These are phyloP conservation scores for Camelus dromedarius DNA, from an alignment of 2,113 vertebrate species.

Conservation along the genomic window DNA sequence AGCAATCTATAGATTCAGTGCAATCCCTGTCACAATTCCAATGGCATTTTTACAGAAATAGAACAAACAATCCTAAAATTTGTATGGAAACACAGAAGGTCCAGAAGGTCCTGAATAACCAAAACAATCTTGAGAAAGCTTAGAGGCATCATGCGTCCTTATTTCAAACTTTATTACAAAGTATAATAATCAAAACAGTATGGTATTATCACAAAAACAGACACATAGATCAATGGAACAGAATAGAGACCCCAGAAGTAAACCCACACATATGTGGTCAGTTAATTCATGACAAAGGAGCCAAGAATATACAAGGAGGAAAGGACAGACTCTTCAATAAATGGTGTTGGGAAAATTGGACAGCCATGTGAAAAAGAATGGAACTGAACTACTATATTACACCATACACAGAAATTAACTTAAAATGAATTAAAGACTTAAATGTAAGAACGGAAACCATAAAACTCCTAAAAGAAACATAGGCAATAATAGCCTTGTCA, in stretches of 20 bases:
- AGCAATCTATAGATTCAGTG: not conserved
- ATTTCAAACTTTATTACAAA: not conserved
- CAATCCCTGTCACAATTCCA: not conserved
- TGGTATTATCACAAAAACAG: not conserved
- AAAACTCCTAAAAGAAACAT: not conserved
- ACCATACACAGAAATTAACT: not conserved
- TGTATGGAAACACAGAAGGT: not conserved
- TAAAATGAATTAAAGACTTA: not conserved
- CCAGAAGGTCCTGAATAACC: not conserved
- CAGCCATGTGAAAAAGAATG: not conserved
- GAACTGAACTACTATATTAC: not conserved
- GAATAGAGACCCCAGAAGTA: not conserved
- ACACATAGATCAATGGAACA: not conserved
- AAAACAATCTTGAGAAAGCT: not conserved
- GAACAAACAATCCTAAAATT: not conserved
- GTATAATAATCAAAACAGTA: not conserved
- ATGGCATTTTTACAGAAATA: not conserved
- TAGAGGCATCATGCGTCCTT: not conserved
- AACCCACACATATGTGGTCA: not conserved
- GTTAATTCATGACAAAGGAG: too few relatives aligned
- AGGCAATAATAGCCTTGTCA: not conserved
- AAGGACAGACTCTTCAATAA: too few relatives aligned
- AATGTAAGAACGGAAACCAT: not conserved
- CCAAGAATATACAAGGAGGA: too few relatives aligned
- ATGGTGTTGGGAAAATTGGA: too few relatives aligned